A percentile compares a stretch with the other conserved stretches of the same genome.
Evolutionary conservation across 2,797 vertebrate genomes (phyloP).

Genomic region (Arnoldichthys spilopterus): DNA sequence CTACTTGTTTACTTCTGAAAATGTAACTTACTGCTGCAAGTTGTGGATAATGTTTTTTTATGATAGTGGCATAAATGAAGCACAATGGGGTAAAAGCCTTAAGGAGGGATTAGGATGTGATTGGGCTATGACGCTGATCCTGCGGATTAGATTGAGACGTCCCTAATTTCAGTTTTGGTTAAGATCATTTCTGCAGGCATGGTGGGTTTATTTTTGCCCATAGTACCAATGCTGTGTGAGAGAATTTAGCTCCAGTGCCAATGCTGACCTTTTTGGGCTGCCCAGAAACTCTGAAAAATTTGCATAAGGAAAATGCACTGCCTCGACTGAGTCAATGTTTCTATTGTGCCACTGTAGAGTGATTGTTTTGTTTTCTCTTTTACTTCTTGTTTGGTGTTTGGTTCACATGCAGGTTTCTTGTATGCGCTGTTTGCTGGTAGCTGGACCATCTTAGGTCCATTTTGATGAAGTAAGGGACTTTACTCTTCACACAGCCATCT

Average conservation of each 20-base stretch:
- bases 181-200: background rate
- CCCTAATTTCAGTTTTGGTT: too few relatives aligned
- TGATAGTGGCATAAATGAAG: too few relatives aligned
- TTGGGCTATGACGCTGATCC: too few relatives aligned
- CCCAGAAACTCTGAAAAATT: background rate
- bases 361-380: background rate
- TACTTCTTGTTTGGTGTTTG: background rate
- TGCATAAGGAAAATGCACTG: too few relatives aligned
- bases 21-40: too few relatives aligned
- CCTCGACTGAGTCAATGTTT: background rate
- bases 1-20: too few relatives aligned
- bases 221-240: too few relatives aligned
- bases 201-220: too few relatives aligned
- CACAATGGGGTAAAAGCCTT: too few relatives aligned
- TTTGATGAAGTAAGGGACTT: slow-evolving; percentile 71
- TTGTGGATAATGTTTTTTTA: too few relatives aligned
- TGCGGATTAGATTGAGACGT: too few relatives aligned
- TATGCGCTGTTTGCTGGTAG: background rate
- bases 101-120: too few relatives aligned
- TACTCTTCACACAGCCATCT: slow-evolving; percentile 73
- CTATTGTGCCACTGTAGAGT: background rate
- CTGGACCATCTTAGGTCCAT: slow-evolving; percentile 65
- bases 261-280: slow-evolving; percentile 16
- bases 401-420: slow-evolving; percentile 5
- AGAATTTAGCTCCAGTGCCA: slow-evolving; percentile 66